Evolutionary conservation across 1,140 invertebrate genomes (phyloP).

Genomic region (Drosophila ficusphila): DNA sequence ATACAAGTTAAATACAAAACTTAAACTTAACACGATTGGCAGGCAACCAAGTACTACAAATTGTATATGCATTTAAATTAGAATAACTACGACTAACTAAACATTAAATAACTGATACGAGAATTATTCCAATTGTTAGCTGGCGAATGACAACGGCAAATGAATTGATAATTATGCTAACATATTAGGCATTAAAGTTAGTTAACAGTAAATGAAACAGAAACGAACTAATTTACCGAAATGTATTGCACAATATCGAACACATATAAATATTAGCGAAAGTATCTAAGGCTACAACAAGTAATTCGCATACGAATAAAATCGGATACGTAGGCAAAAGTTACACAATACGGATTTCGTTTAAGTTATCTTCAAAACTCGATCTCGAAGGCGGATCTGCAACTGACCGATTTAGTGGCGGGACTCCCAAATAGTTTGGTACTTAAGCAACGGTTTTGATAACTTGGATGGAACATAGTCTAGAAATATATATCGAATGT

Average conservation of each 20-base stretch:
- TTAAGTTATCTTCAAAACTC: constrained; percentile 18
- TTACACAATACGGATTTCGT: constrained; percentile 21
- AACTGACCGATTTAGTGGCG: not conserved
- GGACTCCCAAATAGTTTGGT: constrained; percentile 4
- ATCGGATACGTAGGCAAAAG: constrained; percentile 29
- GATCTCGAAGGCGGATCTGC: constrained; percentile 3
- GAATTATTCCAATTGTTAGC: constrained; percentile 38
- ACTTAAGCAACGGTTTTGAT: constrained; percentile 44
- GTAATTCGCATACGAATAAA: constrained; percentile 42
- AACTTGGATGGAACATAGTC: constrained; percentile 51
- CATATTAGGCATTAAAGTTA: constrained; percentile 58
- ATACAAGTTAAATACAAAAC: constrained; percentile 56
- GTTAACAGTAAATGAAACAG: constrained; percentile 38
- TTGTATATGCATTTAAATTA: constrained; percentile 81
- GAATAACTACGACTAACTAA: constrained; percentile 46
- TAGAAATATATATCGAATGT: constrained; percentile 47
- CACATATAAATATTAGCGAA: constrained; percentile 71
- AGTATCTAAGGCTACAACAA: constrained; percentile 46
- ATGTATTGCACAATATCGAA: constrained; percentile 83
- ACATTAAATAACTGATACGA: constrained; percentile 39
- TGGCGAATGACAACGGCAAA: constrained; percentile 35
- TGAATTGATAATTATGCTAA: constrained; percentile 63
- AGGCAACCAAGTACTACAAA: constrained; percentile 67
- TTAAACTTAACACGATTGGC: constrained; percentile 53
- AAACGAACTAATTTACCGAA: constrained; percentile 79